A percentile compares a stretch with the other conserved stretches of the same genome.
These are phyloP conservation scores for Eretmochelys imbricata DNA, from an alignment of 2,113 vertebrate genomes.

Conservation along the genomic window DNA sequence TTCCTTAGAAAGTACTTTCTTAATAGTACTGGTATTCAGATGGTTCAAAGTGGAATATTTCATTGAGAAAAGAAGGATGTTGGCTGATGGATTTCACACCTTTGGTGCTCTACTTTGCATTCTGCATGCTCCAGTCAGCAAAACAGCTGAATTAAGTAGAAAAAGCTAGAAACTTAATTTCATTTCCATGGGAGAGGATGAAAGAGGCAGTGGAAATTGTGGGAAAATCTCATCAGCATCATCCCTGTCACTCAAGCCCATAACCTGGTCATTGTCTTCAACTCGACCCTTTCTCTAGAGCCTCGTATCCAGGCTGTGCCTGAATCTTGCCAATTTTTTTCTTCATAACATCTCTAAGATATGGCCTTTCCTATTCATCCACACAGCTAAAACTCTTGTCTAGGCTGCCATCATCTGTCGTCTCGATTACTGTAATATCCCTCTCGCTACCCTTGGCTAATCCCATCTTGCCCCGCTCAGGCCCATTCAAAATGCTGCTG, in stretches of 20 bases:
- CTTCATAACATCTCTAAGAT: constrained; percentile 29
- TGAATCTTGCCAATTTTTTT: constrained; percentile 67
- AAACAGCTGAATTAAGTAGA: neutral
- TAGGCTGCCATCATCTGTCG: constrained; percentile 2
- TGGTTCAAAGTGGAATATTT: neutral
- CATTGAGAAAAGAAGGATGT: neutral
- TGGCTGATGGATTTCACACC: neutral
- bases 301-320: constrained; percentile 39
- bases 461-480: neutral
- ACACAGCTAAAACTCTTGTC: constrained; percentile 34
- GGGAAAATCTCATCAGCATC: constrained; percentile 7
- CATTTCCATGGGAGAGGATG: neutral
- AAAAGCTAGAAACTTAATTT: constrained; percentile 1
- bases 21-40: constrained; percentile 8
- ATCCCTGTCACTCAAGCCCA: constrained; percentile 20
- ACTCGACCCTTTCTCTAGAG: constrained; percentile 38
- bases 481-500: neutral
- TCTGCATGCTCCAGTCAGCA: neutral
- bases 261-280: neutral
- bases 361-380: constrained; percentile 49
- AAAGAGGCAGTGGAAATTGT: constrained; percentile 19
- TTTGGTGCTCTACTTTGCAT: neutral
- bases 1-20: constrained; percentile 20
- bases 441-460: neutral
- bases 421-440: constrained; percentile 14